A percentile compares a stretch with the other conserved stretches of the same genome.
Conservation (phyloP, 2,113 vertebrate genomes). For the Delphinapterus leucas region DNA sequence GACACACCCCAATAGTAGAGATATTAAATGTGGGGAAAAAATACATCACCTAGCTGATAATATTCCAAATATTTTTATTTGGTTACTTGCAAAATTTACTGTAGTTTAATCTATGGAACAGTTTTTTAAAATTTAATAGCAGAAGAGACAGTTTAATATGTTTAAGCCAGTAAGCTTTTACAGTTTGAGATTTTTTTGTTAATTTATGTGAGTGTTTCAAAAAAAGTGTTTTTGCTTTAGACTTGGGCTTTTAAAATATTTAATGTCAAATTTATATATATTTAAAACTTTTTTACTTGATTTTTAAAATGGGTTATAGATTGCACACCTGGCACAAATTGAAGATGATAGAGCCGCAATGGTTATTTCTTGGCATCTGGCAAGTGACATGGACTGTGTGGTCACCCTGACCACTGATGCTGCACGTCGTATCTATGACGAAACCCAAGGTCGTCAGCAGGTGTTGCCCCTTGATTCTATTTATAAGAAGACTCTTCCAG, state of each 20-base stretch:
- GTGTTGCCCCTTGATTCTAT: conserved; percentile 92
- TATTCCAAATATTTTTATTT: conserved; percentile 15
- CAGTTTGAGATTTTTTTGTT: not conserved
- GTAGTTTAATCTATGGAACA: not conserved
- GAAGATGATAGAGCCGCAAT: conserved; percentile 88
- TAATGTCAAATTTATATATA: not conserved
- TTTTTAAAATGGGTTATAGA: conserved; percentile 80
- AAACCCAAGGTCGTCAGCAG: conserved; percentile 90
- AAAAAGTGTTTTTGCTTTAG: not conserved
- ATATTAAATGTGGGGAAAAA: not conserved
- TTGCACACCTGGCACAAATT: conserved; percentile 91
- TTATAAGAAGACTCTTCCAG: conserved; percentile 84
- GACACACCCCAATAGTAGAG: not conserved
- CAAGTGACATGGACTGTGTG: conserved; percentile 95
- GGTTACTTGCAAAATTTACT: conserved; percentile 12
- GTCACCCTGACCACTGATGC: conserved; percentile 89
- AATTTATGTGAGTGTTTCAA: not conserved
- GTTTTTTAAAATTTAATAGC: not conserved
- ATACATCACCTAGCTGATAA: not conserved
- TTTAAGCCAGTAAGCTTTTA: not conserved
- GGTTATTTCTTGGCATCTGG: conserved; percentile 95
- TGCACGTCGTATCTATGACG: conserved; percentile 85
- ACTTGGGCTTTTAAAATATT: conserved; percentile 3
- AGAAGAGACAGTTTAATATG: not conserved
- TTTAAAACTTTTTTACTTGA: not conserved